phyloP scores from a whole-genome alignment of 2,888 invertebrate species.

The Drosophila lacicola region DNA sequence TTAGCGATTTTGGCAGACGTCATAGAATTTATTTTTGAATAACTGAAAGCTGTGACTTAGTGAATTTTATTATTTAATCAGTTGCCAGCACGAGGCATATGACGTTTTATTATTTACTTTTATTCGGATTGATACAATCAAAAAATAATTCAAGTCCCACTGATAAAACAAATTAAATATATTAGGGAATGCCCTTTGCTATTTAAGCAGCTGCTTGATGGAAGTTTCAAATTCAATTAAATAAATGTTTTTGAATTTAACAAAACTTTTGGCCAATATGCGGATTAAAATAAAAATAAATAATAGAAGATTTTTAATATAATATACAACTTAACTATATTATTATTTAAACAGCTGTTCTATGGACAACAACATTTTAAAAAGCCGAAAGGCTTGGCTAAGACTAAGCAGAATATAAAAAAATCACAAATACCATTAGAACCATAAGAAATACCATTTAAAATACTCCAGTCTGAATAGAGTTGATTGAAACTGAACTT shows the following conservation, averaged over 20 bases:
- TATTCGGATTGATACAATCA: not conserved
- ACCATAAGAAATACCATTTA: not conserved
- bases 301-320: too few species aligned
- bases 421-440: not conserved
- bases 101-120: not conserved
- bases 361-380: not conserved
- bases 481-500: constrained; percentile 1
- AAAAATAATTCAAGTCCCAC: not conserved
- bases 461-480: not conserved
- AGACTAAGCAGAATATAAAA: not conserved
- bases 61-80: constrained; percentile 3
- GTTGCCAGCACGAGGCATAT: not conserved
- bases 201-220: too few species aligned
- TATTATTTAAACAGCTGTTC: not conserved
- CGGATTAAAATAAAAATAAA: too few species aligned
- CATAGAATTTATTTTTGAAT: not conserved
- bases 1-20: constrained; percentile 7
- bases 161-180: not conserved
- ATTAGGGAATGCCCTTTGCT: too few species aligned
- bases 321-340: too few species aligned
- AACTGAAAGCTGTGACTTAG: not conserved
- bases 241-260: too few species aligned
- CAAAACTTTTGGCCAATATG: too few species aligned
- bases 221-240: too few species aligned
- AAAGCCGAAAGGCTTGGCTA: too few species aligned